Base-by-base conservation (phyloP, 2,797 vertebrate genomes). In the Pseudomugil tenellus region DNA sequence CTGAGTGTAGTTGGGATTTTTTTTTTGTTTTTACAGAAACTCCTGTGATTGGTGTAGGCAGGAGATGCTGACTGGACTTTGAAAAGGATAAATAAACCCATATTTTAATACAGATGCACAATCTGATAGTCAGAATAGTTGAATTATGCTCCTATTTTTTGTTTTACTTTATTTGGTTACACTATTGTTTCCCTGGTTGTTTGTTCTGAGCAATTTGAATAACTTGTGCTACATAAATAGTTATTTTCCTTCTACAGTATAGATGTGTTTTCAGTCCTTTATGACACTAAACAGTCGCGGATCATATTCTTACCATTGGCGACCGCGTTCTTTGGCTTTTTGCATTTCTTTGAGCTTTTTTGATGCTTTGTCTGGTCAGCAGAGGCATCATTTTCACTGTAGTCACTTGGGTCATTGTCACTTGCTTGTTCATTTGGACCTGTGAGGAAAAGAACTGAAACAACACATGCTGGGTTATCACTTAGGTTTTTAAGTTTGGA, bases 221-320 rank as follows among this genome's bases (percentile, higher is more conserved):
- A 17, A 19, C 6, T 43, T 19, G 39, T 19, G 39, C 17, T 2
- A 43, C 39, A 43, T 43, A 43, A 19, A 43, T 2, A 21, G n/a
- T n/a, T n/a, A n/a, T n/a, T n/a, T n/a, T n/a, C n/a, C n/a, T n/a
- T n/a, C n/a, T n/a, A n/a, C n/a, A n/a, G n/a, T n/a, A n/a, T n/a
- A n/a, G n/a, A n/a, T n/a, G n/a, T n/a, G n/a, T n/a, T n/a, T n/a
- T n/a, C n/a, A n/a, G n/a, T n/a, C n/a, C n/a, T n/a, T n/a, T n/a
- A n/a, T n/a, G n/a, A 31, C 23, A 26, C 12, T 55, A 23, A 10
- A 35, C 19, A 57, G 3, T 25, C 23, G 46, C 21, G 13, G 21
- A 41, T 25, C 12, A 16, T 6, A 19, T 32, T 70, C 76, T 76
- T 72, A 85, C 84, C 84, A 53, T 53, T 48, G 1, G 34, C 34